These are phyloP conservation scores for Choloepus hoffmanni DNA, from an alignment of 2,113 vertebrate species.

Conservation along the genomic window DNA sequence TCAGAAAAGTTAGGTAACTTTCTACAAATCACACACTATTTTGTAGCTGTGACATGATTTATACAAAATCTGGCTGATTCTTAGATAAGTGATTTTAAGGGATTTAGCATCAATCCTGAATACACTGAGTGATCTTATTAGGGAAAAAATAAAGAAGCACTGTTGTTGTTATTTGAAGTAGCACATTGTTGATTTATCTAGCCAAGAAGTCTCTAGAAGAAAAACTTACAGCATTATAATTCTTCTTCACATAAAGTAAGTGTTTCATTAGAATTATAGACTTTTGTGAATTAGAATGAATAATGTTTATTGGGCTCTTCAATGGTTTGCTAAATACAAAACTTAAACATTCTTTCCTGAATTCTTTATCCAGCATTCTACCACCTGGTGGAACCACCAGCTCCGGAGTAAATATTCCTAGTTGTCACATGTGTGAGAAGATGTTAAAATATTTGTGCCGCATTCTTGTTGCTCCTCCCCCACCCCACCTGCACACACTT, in stretches of 20 bases:
- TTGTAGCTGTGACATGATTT: background rate
- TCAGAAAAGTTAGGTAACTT: background rate
- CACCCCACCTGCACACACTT: conserved; percentile 22
- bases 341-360: conserved; percentile 67
- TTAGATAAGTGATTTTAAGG: background rate
- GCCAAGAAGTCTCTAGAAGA: conserved; percentile 35
- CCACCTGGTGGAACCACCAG: conserved; percentile 58
- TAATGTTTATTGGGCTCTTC: conserved; percentile 63
- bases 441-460: background rate
- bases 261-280: conserved; percentile 75
- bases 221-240: conserved; percentile 54
- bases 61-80: background rate
- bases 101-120: background rate
- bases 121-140: background rate
- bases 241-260: conserved; percentile 43
- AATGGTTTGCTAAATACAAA: conserved; percentile 55
- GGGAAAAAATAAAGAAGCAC: conserved; percentile 38
- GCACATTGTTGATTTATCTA: conserved; percentile 60
- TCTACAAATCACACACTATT: background rate
- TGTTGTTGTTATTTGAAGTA: background rate
- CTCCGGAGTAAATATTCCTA: background rate
- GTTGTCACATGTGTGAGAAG: conserved; percentile 55
- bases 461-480: conserved; percentile 1
- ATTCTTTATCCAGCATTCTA: conserved; percentile 72
- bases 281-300: conserved; percentile 79